Base-by-base conservation (phyloP, 2,888 invertebrate genomes). In the Lathronympha strigana region DNA sequence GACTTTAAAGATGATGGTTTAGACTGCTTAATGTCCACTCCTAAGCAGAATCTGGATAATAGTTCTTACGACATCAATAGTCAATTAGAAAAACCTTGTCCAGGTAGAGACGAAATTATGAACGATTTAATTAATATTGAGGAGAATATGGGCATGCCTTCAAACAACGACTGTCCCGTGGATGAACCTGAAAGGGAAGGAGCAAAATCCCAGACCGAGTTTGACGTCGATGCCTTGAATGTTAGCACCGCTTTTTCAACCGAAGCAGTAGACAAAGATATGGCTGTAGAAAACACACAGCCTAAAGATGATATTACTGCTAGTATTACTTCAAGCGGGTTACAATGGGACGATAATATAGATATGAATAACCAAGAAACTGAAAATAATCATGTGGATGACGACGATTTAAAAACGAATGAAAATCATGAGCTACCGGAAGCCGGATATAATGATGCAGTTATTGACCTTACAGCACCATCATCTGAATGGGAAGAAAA, bases 91-190 rank as follows among this genome's bases (percentile, higher is more conserved):
- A 84, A 84, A 68, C 73, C 78, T 67, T 80, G 79, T 54, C 81
- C 86, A 69, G 90, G 88, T 63, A 81, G 86, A 69, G 90, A 88
- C 63, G 87, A 89, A 74, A 89, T 91, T 40, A 91, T 91, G 66
- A 87, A 90, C 73, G 91, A 91, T 73, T 76, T 91, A 61, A 87
- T 91, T 83, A 90, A 89, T 67, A 88, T 91, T 72, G 91, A 90
- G 72, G 84, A 82, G 62, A 88, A 84, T 68, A 86, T 90, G 66
- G 80, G 77, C 67, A 76, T 85, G 71, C 72, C 76, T 13, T 79
- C 79, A 31, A 76, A 77, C 25, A 77, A 72, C 63, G 72, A 76
- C 63, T 66, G 73, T 23, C 68, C 73, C 36, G 72, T 67, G 33
- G 73, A 73, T 53, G 73, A 77, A 21, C 73, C 75, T 23, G 72